Base-by-base conservation (phyloP, 2,888 invertebrate genomes). In the Apotomis betuletana region DNA sequence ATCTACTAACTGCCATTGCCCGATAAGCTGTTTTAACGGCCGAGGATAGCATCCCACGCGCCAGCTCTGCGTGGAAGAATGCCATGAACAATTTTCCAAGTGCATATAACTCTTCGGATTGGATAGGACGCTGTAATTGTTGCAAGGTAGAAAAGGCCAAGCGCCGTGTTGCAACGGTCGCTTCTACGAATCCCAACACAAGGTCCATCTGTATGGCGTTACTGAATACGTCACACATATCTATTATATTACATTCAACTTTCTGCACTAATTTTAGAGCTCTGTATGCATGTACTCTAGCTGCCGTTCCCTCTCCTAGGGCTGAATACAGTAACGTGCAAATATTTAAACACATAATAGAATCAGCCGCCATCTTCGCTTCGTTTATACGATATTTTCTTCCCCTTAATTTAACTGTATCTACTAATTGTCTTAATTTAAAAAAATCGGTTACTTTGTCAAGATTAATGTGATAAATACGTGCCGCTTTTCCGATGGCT, bases 121-220 rank as follows among this genome's bases (percentile, higher is more conserved):
- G 81, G 46, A 92, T 82, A 73, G 91, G 90, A 2, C 87, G 80
- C 12, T 82, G 67, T 68, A 88, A 74, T 9, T 83, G 78, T 69
- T 80, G 84, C 36, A 94, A 80, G 13, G 89, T 79, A 5, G 79
- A 73, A 1, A 79, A 77, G 49, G 94, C 88, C 62, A 90, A 84
- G 72, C 80, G 83, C 74, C 91, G 89, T 59, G 94, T 83, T 2
- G 87, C 83, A 63, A 77, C 79, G 8, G 93, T 90, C 27, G 85
- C 80, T 15, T 89, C 87, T 0, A 87, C 76, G 51, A 87, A 82
- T 12, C 90, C 91, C 3, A 89, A 86, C 65, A 89, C 85, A 2
- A 91, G 81, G 76, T 94, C 94, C 67, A 94, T 79, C 78, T 91
- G 86, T 27, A 94, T 85, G 3, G 90, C 90, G 67, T 91, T 92